Percentiles rank a stretch among this genome's conserved stretches.
Conservation (phyloP, 2,888 invertebrate species). For the Punctoribates punctum region DNA sequence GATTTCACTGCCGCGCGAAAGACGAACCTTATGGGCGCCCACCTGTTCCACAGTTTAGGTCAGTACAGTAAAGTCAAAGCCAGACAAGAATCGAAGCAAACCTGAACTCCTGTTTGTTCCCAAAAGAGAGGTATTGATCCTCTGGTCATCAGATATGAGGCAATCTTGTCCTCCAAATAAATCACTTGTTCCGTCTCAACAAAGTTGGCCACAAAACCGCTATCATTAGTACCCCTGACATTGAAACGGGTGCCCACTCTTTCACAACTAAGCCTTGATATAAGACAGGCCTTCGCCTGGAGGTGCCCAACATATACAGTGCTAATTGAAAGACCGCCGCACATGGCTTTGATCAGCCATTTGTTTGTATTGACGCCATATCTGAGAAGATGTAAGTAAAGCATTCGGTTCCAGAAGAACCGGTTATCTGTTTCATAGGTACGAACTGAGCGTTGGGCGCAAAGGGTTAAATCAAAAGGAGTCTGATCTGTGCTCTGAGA, state of each 20-base stretch:
- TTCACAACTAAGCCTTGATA: slow-evolving; percentile 94
- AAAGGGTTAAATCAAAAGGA: slow-evolving; percentile 83
- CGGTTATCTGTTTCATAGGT: slow-evolving; percentile 81
- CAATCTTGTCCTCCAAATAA: slow-evolving; percentile 74
- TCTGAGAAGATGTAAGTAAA: slow-evolving; percentile 85
- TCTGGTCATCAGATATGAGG: slow-evolving; percentile 80
- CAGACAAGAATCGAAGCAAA: neutral
- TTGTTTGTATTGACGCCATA: slow-evolving; percentile 83
- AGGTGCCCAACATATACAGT: slow-evolving; percentile 96
- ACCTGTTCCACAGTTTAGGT: slow-evolving; percentile 58
- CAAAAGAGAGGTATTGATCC: slow-evolving; percentile 98
- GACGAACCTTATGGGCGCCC: slow-evolving; percentile 95
- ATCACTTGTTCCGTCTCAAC: slow-evolving; percentile 99
- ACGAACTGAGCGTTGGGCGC: slow-evolving; percentile 81
- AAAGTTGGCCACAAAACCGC: slow-evolving; percentile 99
- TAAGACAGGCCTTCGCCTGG: slow-evolving; percentile 88
- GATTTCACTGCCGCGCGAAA: slow-evolving; percentile 91
- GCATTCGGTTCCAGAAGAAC: slow-evolving; percentile 97
- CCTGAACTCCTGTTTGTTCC: slow-evolving; percentile 96
- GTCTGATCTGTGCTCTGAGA: slow-evolving; percentile 53
- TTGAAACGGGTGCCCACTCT: slow-evolving; percentile 97
- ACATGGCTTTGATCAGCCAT: slow-evolving; percentile 93
- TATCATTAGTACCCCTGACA: slow-evolving; percentile 97
- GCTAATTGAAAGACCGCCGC: slow-evolving; percentile 93
- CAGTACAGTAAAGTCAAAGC: slow-evolving; percentile 21